Evolutionary conservation across 2,797 vertebrate genomes (phyloP).

Genomic region (Pangasius djambal): DNA sequence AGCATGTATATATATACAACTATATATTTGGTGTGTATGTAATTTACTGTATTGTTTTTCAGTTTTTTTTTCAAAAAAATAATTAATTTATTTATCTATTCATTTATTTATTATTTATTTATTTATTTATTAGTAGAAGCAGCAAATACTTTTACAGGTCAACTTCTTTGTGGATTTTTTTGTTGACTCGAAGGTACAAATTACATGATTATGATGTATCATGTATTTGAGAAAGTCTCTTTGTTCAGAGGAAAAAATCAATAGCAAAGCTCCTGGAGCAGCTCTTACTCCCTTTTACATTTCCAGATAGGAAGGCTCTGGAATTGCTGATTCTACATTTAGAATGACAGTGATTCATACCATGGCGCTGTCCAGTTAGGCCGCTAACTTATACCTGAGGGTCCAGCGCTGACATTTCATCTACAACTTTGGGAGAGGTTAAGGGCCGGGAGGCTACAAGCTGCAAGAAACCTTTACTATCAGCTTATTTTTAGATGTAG

Average conservation of each 20-base stretch:
- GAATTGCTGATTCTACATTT: conserved; percentile 79
- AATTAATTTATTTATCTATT: no score
- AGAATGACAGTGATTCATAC: conserved; percentile 81
- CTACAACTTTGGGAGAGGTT: conserved; percentile 63
- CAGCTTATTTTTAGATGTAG: conserved; percentile 63
- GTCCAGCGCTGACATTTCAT: conserved; percentile 67
- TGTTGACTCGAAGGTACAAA: conserved; percentile 80
- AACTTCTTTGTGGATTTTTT: conserved; percentile 67
- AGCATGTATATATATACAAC: not conserved
- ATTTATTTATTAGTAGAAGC: not conserved
- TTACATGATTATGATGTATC: conserved; percentile 87
- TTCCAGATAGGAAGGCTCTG: conserved; percentile 60
- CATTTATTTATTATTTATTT: not conserved
- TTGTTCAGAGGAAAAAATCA: conserved; percentile 82
- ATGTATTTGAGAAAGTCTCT: conserved; percentile 82
- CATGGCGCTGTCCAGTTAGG: conserved; percentile 59
- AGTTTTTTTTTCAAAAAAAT: not conserved
- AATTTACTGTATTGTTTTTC: not conserved
- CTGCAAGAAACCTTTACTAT: conserved; percentile 61
- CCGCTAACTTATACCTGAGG: conserved; percentile 67
- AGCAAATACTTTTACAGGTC: conserved; percentile 61
- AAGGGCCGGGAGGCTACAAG: conserved; percentile 62
- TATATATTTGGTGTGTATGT: not conserved
- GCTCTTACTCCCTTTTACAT: conserved; percentile 61
- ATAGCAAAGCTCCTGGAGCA: conserved; percentile 71